A percentile compares a stretch with the other conserved stretches of the same genome.
Conservation (phyloP, 2,888 invertebrate species). For the Agrotis segetum region DNA sequence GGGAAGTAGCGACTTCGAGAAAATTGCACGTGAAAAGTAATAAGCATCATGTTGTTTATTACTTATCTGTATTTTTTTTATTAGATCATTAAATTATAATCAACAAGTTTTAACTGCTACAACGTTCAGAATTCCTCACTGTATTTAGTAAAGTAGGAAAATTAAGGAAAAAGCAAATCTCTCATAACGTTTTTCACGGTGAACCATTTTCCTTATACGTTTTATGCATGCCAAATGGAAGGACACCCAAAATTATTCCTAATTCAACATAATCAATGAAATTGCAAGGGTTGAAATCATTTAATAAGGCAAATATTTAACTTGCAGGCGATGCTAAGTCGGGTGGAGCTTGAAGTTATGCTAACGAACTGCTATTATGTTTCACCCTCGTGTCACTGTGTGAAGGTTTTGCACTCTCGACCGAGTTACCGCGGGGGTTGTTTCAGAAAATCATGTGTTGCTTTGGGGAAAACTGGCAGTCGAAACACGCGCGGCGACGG, state of each 20-base stretch:
- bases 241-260: constrained; percentile 56
- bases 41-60: constrained; percentile 6
- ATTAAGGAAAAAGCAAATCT: constrained; percentile 7
- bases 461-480: constrained; percentile 81
- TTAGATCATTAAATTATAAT: background rate
- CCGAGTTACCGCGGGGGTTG: constrained; percentile 87
- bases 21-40: constrained; percentile 1
- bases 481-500: constrained; percentile 73
- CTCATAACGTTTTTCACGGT: constrained; percentile 10
- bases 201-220: constrained; percentile 13
- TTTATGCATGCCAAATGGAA: constrained; percentile 34
- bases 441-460: constrained; percentile 88
- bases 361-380: constrained; percentile 89
- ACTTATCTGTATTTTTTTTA: background rate
- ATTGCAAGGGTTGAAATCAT: constrained; percentile 76
- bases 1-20: constrained; percentile 7
- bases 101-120: background rate
- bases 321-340: constrained; percentile 77
- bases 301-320: constrained; percentile 86
- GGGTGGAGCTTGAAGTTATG: constrained; percentile 77
- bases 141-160: background rate
- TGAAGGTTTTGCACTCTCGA: constrained; percentile 90
- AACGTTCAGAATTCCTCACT: background rate
- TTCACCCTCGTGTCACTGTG: constrained; percentile 88
- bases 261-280: constrained; percentile 71